These are phyloP conservation scores for Gryon sp. DNA, from an alignment of 1,140 invertebrate species.

Conservation along the genomic window DNA sequence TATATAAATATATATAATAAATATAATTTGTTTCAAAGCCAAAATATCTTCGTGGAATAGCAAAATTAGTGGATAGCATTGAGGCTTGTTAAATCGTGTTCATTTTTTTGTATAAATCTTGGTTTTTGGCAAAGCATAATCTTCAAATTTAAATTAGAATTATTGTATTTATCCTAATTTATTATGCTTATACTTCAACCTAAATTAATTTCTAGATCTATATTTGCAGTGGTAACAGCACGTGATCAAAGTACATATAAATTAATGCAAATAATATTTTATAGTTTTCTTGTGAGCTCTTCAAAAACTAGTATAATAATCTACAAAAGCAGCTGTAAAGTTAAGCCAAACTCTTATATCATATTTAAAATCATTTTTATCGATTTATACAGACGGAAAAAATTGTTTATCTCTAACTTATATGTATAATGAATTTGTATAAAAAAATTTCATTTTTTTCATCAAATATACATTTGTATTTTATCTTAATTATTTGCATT, in stretches of 20 bases:
- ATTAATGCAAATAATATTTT: constrained; percentile 44
- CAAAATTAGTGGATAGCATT: constrained; percentile 43
- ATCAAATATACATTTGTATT: no score
- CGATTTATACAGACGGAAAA: constrained; percentile 16
- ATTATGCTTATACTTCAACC: constrained; percentile 45
- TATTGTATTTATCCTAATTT: no score
- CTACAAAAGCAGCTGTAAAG: constrained; percentile 47
- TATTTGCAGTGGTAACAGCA: constrained; percentile 51
- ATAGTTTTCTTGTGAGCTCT: constrained; percentile 40
- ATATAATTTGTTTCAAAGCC: constrained; percentile 28
- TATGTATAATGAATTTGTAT: no score
- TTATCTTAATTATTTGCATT: no score
- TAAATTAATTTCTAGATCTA: constrained; percentile 36
- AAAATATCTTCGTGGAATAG: constrained; percentile 40
- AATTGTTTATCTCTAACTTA: no score
- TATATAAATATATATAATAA: not conserved
- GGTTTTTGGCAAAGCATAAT: constrained; percentile 25
- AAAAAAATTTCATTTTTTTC: no score
- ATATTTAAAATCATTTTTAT: constrained; percentile 4
- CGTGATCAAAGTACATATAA: constrained; percentile 41
- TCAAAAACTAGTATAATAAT: constrained; percentile 55
- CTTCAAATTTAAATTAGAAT: no score
- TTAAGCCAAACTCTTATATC: constrained; percentile 17
- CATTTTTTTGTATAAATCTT: constrained; percentile 4
- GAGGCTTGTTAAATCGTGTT: constrained; percentile 35